Conservation (phyloP, 1,140 invertebrate species). For the Spodoptera frugiperda region DNA sequence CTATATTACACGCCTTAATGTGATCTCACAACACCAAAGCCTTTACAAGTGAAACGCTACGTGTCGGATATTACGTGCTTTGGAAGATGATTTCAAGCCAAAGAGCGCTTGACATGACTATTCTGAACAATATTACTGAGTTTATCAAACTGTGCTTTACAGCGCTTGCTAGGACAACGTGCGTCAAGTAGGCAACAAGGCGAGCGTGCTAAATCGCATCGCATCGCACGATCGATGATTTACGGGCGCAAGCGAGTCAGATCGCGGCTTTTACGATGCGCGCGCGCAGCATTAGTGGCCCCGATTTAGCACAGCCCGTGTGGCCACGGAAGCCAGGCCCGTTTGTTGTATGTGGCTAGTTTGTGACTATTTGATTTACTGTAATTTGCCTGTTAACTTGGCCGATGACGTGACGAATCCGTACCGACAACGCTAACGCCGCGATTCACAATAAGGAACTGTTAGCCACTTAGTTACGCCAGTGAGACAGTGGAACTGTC, state of each 20-base stretch:
- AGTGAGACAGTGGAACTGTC: constrained; percentile 37
- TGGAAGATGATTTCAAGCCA: neutral
- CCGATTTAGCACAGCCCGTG: constrained; percentile 71
- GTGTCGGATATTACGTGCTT: neutral
- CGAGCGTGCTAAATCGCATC: constrained; percentile 75
- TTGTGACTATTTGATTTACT: constrained; percentile 66
- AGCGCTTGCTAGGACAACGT: constrained; percentile 17
- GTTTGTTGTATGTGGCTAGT: constrained; percentile 59
- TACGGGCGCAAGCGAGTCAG: constrained; percentile 72
- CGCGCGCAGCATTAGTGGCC: constrained; percentile 48
- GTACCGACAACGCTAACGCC: constrained; percentile 26
- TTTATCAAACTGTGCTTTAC: constrained; percentile 1
- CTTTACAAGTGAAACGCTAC: neutral
- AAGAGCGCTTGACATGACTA: constrained; percentile 10
- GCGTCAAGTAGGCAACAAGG: constrained; percentile 51
- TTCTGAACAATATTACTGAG: neutral
- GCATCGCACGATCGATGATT: constrained; percentile 80
- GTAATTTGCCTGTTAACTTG: constrained; percentile 66
- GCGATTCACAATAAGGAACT: constrained; percentile 41
- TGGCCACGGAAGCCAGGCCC: constrained; percentile 66
- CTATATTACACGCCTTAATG: constrained; percentile 31
- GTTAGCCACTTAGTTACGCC: constrained; percentile 34
- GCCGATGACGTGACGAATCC: constrained; percentile 63
- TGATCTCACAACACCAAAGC: constrained; percentile 10
- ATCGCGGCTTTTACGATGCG: constrained; percentile 75